Evolutionary conservation across 2,888 invertebrate genomes (phyloP), one percentile per base, ranked within the genome.

Genomic region (Tetrapedia diversipes): DNA sequence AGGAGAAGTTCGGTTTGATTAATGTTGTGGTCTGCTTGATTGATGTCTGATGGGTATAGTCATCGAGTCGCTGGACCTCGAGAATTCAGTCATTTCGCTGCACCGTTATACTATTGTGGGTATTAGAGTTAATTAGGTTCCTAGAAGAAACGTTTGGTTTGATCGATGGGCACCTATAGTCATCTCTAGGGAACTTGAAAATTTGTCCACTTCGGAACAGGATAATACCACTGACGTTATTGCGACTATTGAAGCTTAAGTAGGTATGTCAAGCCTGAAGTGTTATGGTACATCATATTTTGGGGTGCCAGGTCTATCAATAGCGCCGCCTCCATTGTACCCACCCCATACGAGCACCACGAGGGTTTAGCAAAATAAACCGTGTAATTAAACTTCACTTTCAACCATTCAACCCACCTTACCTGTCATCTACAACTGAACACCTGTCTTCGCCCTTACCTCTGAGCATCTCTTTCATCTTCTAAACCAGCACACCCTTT

Each of bases 381-480:
- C 34, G 47, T 32, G 16, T 47, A 47, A 61, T 61, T 61, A 47
- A 34, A 37, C 34, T 47, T 41, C 57, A 29, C 57, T 59, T 29
- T 59, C 41, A 59, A 11, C 8, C 41, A 1, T 14, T 29, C 57
- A 11, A 11, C 8, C 27, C 19, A 7, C 27, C 14, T 4, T 16
- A 39, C n/a, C n/a, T 6, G 11, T 39, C n/a, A n/a, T n/a, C 24
- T 4, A 24, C 39, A n/a, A 10, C 10, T 4, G 8, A 1, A 4
- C 24, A 39, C 37, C 37, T 24, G 37, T 24, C 22, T n/a, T 29
- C 37, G 16, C 2, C 16, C 16, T 11, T 7, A 16, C 4, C 4
- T 4, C 32, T 32, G 7, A 49, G 7, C 49, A 27, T 14, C 14
- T 2, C 7, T 4, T 27, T 49, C 14, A 8, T 16, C 1, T 24